Base-by-base conservation (phyloP, 2,113 vertebrate genomes). In the Sylvilagus bachmani region DNA sequence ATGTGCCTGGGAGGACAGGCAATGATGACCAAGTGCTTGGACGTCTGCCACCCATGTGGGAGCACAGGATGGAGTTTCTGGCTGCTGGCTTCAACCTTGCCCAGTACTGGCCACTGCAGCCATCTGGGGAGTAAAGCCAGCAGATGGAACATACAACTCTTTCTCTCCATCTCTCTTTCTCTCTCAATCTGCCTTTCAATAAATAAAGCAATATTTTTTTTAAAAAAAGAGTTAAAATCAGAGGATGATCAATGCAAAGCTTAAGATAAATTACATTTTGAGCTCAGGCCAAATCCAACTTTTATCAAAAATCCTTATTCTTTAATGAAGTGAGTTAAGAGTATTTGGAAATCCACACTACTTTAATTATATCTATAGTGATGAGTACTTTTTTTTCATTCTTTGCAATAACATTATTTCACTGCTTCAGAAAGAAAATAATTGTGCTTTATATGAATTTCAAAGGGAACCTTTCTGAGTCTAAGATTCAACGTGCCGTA, bases 301-400 rank as follows among this genome's bases (percentile, higher is more conserved):
- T 96, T 85, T 95, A 80, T 97, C 73, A 87, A 97, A 97, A 97
- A 94, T 89, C 21, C 17, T 90, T 92, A 86, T 82, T 98, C 74
- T 36, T 80, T 2, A 78, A 67, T 90, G 86, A 36, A 64, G 64
- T 93, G 38, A 94, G 74, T 92, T 97, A 96, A 80, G 85, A 96
- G 62, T 11, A 0, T 67, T 96, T 6, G 13, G 93, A 97, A 98
- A 97, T 86, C 94, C 87, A 97, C 96, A 93, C 66, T 92, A 84
- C 86, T 97, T 98, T 91, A 96, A 96, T 98, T 97, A 97, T 91
- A 87, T 87, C 94, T 96, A 94, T 61, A 95, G 82, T 96, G 62
- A 91, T 92, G 89, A 62, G 92, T 97, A 29, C 36, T 74, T 80
- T 92, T 84, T 95, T 96, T 95, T 66, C 84, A 94, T 92, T 97